These are phyloP conservation scores for Ophonus ardosiacus DNA, from an alignment of 2,888 invertebrate genomes.

Conservation along the genomic window DNA sequence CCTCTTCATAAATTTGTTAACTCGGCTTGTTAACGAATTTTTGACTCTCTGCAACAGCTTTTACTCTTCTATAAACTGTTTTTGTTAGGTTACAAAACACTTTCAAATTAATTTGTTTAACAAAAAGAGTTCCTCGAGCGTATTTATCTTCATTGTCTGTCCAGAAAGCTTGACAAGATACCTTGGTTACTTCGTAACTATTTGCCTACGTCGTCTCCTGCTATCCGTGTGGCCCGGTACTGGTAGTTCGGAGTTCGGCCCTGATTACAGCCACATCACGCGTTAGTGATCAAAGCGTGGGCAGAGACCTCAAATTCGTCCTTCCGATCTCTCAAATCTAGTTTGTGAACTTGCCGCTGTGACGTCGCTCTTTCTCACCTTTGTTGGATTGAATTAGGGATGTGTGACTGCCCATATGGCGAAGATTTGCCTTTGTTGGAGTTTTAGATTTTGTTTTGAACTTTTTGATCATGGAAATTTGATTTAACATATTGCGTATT, in stretches of 20 bases:
- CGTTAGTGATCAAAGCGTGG: constrained; percentile 44
- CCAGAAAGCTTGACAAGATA: no score
- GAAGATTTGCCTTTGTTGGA: constrained; percentile 18
- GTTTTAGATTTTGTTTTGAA: not conserved
- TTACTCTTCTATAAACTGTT: no score
- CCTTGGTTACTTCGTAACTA: no score
- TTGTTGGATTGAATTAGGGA: constrained; percentile 33
- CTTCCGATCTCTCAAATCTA: constrained; percentile 53
- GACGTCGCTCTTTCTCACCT: constrained; percentile 13
- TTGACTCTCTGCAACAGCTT: no score
- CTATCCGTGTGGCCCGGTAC: not conserved
- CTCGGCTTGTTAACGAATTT: no score
- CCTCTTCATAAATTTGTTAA: no score
- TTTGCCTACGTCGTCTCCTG: not conserved
- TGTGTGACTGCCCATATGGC: constrained; percentile 38
- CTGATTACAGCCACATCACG: constrained; percentile 43
- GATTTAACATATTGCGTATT: no score
- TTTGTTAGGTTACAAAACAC: no score
- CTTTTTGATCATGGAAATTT: not conserved
- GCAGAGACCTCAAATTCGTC: constrained; percentile 50
- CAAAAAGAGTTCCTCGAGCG: no score
- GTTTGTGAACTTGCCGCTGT: constrained; percentile 40
- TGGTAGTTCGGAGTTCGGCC: not conserved
- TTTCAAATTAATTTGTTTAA: no score
- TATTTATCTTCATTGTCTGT: no score